Base-by-base conservation (phyloP, 2,797 vertebrate species). In the Morelia viridis region DNA sequence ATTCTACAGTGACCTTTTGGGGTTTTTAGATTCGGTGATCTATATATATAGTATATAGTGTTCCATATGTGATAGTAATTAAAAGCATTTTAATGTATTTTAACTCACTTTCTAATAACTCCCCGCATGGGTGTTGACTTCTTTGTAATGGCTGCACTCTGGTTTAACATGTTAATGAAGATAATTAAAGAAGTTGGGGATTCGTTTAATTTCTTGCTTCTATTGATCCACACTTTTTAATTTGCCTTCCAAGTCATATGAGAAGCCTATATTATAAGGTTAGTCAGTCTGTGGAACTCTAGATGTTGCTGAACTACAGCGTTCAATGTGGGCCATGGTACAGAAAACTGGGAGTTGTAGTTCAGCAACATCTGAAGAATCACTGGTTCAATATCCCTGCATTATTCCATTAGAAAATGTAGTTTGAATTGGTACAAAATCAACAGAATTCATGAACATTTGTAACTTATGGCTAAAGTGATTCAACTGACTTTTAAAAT, bases 371-470 rank as follows among this genome's bases (percentile, higher is more conserved):
- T 71, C 68, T 35, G 19, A 71, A 71, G 7, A 71, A 71, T 35
- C 2, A 7, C 31, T 71, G 31, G 31, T 35, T 71, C n/a, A 71
- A 35, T 71, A 35, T 71, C 19, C 31, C 35, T 35, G 15, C 17
- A 19, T 71, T 71, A 71, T 76, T 76, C 68, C 17, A 58, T 91
- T 91, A 88, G 35, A 91, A 87, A 60, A 80, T 61, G 26, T 11
- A 60, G 7, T 61, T 80, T 60, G 90, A 64, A 31, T 64, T 46
- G 53, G 10, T 76, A 53, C 12, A 58, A 80, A 89, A 58, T 60
- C 35, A 61, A 61, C 46, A 80, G 56, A 89, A n/a, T 89, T 89
- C 57, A 58, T 31, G 13, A 80, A 60, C 68, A 60, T 58, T 26
- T 41, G 88, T 35, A 3, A 60, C 5, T 87, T 61, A 80, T 0